A percentile compares a stretch with the other conserved stretches of the same genome.
These are phyloP conservation scores for Brienomyrus longianalis DNA, from an alignment of 2,113 vertebrate species.

Conservation along the genomic window DNA sequence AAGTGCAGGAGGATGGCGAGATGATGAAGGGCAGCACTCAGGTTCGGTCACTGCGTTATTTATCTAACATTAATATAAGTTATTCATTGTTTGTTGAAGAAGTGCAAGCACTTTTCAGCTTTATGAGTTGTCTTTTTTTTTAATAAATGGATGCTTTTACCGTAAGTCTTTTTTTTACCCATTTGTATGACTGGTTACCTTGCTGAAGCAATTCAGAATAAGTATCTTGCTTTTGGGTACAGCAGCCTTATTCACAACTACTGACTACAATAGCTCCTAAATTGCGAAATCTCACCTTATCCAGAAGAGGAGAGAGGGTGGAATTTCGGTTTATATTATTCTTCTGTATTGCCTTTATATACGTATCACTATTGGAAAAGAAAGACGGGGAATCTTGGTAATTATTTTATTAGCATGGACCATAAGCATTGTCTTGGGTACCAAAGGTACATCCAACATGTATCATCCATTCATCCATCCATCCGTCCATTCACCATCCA, in stretches of 20 bases:
- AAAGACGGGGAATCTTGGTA: constrained; percentile 32
- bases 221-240: neutral
- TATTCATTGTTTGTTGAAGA: neutral
- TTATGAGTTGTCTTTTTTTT: neutral
- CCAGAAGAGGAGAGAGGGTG: neutral
- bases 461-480: neutral
- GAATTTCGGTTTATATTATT: constrained; percentile 20
- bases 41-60: neutral
- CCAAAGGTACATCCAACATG: constrained; percentile 25
- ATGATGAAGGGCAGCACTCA: neutral
- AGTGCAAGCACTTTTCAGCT: neutral
- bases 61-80: neutral
- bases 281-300: neutral
- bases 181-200: neutral
- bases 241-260: neutral
- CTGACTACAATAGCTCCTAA: neutral
- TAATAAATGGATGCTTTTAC: neutral
- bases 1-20: neutral
- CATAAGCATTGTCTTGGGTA: constrained; percentile 33
- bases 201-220: neutral
- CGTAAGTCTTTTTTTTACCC: neutral
- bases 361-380: constrained; percentile 24
- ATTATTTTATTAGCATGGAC: constrained; percentile 30
- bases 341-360: constrained; percentile 9
- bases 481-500: neutral